Evolutionary conservation across 2,797 vertebrate genomes (phyloP), one percentile per base, ranked within the genome.

Genomic region (Pyrocephalus nanus): DNA sequence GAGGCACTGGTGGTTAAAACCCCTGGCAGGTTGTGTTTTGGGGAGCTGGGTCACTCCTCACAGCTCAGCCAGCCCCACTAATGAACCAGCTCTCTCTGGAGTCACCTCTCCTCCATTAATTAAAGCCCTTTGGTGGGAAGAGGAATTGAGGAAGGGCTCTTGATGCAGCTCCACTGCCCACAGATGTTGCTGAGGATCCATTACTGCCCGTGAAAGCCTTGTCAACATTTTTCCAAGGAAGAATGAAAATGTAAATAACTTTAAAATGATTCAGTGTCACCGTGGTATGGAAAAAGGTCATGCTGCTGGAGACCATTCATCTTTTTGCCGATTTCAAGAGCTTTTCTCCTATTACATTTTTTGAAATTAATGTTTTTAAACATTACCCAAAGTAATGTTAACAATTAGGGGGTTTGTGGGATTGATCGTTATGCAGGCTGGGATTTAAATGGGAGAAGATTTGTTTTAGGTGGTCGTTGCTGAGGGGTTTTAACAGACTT

Each of bases 201-300:
- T 93, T 67, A 97, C 15, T 66, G 64, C 13, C 30, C 0, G 88
- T 98, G 97, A 97, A 97, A 97, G 96, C 97, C 97, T 97, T 97
- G 98, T 98, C 97, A 98, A 97, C 97, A 93, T 94, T 96, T 97
- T 97, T 92, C 96, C 90, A 62, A 78, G 84, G 95, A 96, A 97
- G 97, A 94, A 97, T 97, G 97, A 97, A 98, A 98, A 98, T 97
- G 97, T 96, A 97, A 98, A 98, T 97, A 97, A 96, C 96, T 96
- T 96, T 85, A 95, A 96, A 97, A 98, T 98, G 95, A 96, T 97
- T 98, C 97, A 97, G 54, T 97, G 97, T 98, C 98, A 96, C 73
- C 7, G 43, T 95, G 95, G 96, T 93, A 82, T 62, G 91, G 97
- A 88, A 82, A 96, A 96, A 97, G 97, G 98, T 96, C 96, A 96